A percentile compares a stretch with the other conserved stretches of the same genome.
These are phyloP conservation scores for Arrhamphus sclerolepis DNA, from an alignment of 2,797 vertebrate species.

Conservation along the genomic window DNA sequence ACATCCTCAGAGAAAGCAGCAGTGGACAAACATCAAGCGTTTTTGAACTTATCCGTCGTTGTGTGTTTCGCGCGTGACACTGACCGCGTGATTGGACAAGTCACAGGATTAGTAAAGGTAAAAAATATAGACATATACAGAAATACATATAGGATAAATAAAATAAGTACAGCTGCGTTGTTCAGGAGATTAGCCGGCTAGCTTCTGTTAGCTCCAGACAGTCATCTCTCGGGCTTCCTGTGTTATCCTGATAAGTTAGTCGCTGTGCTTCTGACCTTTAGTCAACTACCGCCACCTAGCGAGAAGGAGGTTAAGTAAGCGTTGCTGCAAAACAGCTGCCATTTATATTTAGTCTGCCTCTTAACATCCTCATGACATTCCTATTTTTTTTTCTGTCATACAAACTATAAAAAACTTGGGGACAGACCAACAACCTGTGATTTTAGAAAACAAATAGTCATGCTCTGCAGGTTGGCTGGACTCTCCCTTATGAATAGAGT, in stretches of 20 bases:
- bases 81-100: constrained; percentile 3
- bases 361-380: too few species aligned
- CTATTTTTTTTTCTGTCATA: too few species aligned
- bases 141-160: constrained; percentile 3
- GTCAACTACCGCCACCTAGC: constrained; percentile 39
- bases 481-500: too few species aligned
- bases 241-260: constrained; percentile 42
- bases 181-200: constrained; percentile 68
- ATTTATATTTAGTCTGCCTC: too few species aligned
- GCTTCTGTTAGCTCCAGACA: constrained; percentile 59
- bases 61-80: constrained; percentile 9
- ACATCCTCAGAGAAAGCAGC: constrained; percentile 57
- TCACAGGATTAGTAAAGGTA: not conserved
- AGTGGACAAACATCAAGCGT: constrained; percentile 37
- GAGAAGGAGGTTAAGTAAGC: constrained; percentile 46
- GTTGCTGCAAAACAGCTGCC: not conserved
- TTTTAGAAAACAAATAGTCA: too few species aligned
- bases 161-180: constrained; percentile 52
- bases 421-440: too few species aligned
- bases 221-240: constrained; percentile 61
- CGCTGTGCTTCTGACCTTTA: not conserved
- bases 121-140: constrained; percentile 11
- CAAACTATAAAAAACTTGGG: too few species aligned
- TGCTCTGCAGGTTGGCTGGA: too few species aligned
- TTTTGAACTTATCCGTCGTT: constrained; percentile 3